Evolutionary conservation across 2,113 vertebrate genomes (phyloP), one percentile per base, ranked within the genome.

Genomic region (Spilogale gracilis): DNA sequence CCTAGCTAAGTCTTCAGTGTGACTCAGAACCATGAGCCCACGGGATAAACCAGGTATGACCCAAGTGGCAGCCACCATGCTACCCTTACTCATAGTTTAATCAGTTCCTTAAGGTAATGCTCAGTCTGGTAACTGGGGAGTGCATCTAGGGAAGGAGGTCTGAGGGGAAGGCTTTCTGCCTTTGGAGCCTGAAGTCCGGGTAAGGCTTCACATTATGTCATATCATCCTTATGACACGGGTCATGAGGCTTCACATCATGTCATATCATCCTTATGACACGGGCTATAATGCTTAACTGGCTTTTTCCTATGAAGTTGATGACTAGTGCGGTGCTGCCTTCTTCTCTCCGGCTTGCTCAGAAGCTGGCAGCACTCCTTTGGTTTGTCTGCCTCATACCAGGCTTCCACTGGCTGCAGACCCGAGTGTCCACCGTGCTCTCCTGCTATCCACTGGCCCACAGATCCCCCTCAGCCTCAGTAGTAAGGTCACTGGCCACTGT

Each of bases 11-110:
- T 50, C 60, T 83, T 88, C 4, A 3, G 52, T 32, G 50, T 67
- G 30, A 48, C 80, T 25, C n/a, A n/a, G 2, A 65, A 32, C 21
- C 3, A 0, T 6, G 27, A 38, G 56, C 2, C 10, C 11, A 2
- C 0, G 6, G 21, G 43, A 21, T 60, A 18, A 32, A 16, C 16
- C 61, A 50, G 9, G 9, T 45, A 14, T 16, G 71, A 54, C 2
- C 25, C 52, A 8, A 84, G 27, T 30, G 43, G 43, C 20, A 17
- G 71, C 27, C 21, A 0, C 65, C 50, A 65, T 6, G 43, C 17
- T 21, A 45, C 12, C 5, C 38, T 50, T 38, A 14, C 38, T 63
- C 25, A 43, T 9, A 43, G 90, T 60, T 92, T 45, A 30, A 73
- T 94, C 7, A 32, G 23, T 63, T 80, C 63, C 43, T 89, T 94